Conservation (phyloP, 30 jellyfish, hydroid and myxozoan genomes). For the Turritopsis rubra region DNA sequence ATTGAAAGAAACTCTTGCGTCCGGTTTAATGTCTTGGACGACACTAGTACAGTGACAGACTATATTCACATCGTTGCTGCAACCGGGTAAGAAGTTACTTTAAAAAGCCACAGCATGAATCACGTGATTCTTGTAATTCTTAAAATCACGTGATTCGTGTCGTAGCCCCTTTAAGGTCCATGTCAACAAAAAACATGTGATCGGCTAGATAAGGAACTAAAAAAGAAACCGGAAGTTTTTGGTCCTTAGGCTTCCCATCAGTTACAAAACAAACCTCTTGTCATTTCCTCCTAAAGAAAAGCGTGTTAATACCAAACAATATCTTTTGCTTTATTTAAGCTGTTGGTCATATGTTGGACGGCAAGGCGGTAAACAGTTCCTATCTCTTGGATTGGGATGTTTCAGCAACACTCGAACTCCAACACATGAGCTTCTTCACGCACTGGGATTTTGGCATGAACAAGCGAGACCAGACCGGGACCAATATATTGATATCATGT, state of each 20-base stretch:
- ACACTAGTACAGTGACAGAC: not conserved
- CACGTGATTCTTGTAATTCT: too few relatives aligned
- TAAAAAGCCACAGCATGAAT: too few relatives aligned
- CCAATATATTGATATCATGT: not conserved
- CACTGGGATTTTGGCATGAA: not conserved
- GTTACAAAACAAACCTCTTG: constrained; percentile 3
- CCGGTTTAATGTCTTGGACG: not conserved
- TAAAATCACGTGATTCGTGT: too few relatives aligned
- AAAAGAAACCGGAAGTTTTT: too few relatives aligned
- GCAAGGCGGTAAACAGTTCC: not conserved
- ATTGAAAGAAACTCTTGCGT: not conserved
- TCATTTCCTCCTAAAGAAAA: not conserved
- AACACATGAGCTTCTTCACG: not conserved
- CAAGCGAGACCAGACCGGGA: not conserved
- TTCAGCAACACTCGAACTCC: not conserved
- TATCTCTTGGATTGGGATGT: not conserved
- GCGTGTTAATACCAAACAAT: too few relatives aligned
- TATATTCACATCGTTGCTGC: not conserved
- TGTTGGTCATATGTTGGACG: not conserved
- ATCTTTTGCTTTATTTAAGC: not conserved
- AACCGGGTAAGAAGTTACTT: not conserved
- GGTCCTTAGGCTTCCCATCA: not conserved
- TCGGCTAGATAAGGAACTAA: too few relatives aligned
- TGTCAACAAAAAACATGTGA: too few relatives aligned
- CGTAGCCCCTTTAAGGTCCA: too few relatives aligned